Evolutionary conservation across 2,797 vertebrate species (phyloP).

Genomic region (Micromesistius poutassou): DNA sequence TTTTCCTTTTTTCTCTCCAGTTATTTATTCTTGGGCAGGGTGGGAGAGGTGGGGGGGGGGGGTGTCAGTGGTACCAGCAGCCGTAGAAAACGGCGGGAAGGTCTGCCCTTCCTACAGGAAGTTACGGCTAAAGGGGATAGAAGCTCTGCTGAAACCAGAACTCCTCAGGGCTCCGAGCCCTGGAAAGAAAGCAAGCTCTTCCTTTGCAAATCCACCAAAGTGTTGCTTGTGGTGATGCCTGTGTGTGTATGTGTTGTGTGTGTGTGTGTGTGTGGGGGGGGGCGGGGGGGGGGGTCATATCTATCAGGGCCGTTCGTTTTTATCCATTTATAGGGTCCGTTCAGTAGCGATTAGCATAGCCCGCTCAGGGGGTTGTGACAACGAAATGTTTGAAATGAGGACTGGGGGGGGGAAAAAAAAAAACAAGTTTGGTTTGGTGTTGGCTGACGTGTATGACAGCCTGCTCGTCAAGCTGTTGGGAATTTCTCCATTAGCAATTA

Average conservation of each 20-base stretch:
- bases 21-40: background rate
- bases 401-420: background rate
- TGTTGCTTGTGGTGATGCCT: background rate
- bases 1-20: background rate
- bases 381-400: background rate
- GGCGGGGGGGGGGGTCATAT: background rate
- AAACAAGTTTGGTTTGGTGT: slow-evolving; percentile 4
- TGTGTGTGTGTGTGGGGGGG: background rate
- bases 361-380: slow-evolving; percentile 4
- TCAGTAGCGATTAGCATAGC: slow-evolving; percentile 14
- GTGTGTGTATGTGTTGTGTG: background rate
- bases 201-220: slow-evolving; percentile 4
- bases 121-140: slow-evolving; percentile 18
- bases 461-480: slow-evolving; percentile 4
- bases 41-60: background rate
- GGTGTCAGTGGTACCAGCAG: background rate
- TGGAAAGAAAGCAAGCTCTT: slow-evolving; percentile 8
- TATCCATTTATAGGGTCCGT: slow-evolving; percentile 12
- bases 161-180: background rate
- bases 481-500: background rate
- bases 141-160: slow-evolving; percentile 16
- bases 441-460: slow-evolving; percentile 2
- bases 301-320: no score
- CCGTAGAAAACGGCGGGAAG: background rate
- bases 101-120: slow-evolving; percentile 26